Evolutionary conservation across 1,140 invertebrate genomes (phyloP).

Genomic region (Diachasma alloeum): DNA sequence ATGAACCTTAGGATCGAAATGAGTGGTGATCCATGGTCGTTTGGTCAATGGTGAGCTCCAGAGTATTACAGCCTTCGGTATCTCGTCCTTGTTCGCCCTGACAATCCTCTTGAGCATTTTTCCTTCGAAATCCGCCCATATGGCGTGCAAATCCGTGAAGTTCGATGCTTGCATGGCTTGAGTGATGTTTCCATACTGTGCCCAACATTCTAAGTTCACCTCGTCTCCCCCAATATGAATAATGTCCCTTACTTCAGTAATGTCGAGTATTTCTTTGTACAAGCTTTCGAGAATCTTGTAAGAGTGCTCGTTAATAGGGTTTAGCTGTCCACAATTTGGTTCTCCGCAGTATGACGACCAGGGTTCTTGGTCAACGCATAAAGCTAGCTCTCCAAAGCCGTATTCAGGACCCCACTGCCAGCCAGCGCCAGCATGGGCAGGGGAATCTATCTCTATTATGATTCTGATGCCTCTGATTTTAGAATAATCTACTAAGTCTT

Average conservation of each 20-base stretch:
- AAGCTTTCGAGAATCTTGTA: slow-evolving; percentile 75
- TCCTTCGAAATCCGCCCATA: slow-evolving; percentile 81
- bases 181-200: slow-evolving; percentile 66
- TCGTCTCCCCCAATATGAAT: slow-evolving; percentile 89
- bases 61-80: slow-evolving; percentile 72
- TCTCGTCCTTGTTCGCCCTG: slow-evolving; percentile 71
- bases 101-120: slow-evolving; percentile 71
- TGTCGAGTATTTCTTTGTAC: slow-evolving; percentile 64
- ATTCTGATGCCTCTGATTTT: slow-evolving; percentile 77
- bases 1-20: slow-evolving; percentile 67
- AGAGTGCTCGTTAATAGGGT: slow-evolving; percentile 79
- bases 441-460: slow-evolving; percentile 84
- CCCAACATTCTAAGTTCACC: slow-evolving; percentile 80
- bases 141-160: slow-evolving; percentile 76
- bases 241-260: slow-evolving; percentile 69
- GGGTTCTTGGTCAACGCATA: slow-evolving; percentile 77
- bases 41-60: slow-evolving; percentile 85
- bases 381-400: slow-evolving; percentile 74
- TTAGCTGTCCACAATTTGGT: slow-evolving; percentile 86
- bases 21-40: slow-evolving; percentile 72
- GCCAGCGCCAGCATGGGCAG: slow-evolving; percentile 83
- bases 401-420: slow-evolving; percentile 81
- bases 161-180: slow-evolving; percentile 68
- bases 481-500: slow-evolving; percentile 76
- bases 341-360: slow-evolving; percentile 82